Conservation (phyloP, 2,888 invertebrate genomes). For the Caenorhabditis doughertyi region DNA sequence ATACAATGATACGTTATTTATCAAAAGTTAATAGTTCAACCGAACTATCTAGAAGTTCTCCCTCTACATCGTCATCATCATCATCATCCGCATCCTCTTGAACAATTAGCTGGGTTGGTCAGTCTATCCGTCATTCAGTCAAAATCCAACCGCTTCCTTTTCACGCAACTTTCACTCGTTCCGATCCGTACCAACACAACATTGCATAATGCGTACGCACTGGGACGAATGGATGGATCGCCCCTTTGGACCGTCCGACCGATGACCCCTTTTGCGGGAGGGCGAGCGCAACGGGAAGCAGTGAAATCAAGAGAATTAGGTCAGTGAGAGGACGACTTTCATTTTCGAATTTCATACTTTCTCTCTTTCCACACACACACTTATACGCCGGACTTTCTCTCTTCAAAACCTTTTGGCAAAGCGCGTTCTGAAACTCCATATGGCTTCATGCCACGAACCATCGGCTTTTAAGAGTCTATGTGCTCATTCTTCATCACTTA, state of each 20-base stretch:
- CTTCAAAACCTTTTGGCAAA: slow-evolving; percentile 22
- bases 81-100: slow-evolving; percentile 36
- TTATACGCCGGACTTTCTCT: slow-evolving; percentile 52
- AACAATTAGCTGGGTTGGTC: slow-evolving; percentile 48
- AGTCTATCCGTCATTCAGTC: slow-evolving; percentile 33
- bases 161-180: slow-evolving; percentile 62
- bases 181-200: slow-evolving; percentile 57
- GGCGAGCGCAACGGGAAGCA: slow-evolving; percentile 64
- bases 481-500: slow-evolving; percentile 40
- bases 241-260: slow-evolving; percentile 22
- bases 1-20: background rate
- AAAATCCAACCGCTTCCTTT: slow-evolving; percentile 40
- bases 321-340: slow-evolving; percentile 65
- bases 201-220: slow-evolving; percentile 58
- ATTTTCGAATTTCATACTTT: slow-evolving; percentile 63
- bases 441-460: slow-evolving; percentile 58
- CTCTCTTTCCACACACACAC: slow-evolving; percentile 50
- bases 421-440: slow-evolving; percentile 25
- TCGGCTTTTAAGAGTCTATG: slow-evolving; percentile 57
- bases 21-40: slow-evolving; percentile 29
- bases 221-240: slow-evolving; percentile 35
- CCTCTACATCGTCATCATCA: slow-evolving; percentile 13
- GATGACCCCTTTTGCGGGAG: slow-evolving; percentile 62
- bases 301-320: slow-evolving; percentile 74
- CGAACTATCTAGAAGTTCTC: slow-evolving; percentile 32